phyloP scores from a whole-genome alignment of 2,113 vertebrate species.

The Sclerurus mexicanus region DNA sequence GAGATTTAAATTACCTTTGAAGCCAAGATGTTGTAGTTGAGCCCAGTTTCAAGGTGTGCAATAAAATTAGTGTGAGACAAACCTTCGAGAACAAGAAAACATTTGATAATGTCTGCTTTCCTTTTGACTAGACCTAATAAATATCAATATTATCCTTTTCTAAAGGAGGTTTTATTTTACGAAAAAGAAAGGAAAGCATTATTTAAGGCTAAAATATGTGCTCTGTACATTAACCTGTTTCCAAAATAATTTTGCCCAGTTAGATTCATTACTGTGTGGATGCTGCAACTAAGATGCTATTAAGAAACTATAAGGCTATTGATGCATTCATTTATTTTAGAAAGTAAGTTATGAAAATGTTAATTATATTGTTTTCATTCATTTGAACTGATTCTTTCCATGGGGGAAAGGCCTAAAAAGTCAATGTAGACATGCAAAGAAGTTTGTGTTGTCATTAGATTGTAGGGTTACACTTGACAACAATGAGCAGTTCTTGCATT shows the following conservation, averaged over 20 bases:
- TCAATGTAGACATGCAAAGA: neutral
- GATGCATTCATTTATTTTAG: neutral
- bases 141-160: neutral
- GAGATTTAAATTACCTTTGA: neutral
- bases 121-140: neutral
- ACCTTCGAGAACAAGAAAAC: neutral
- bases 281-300: neutral
- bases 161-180: neutral
- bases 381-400: neutral
- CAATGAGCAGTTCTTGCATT: neutral
- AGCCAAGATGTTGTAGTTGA: neutral
- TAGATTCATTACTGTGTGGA: neutral
- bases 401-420: neutral
- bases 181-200: neutral
- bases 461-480: neutral
- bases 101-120: neutral
- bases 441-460: neutral
- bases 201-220: neutral
- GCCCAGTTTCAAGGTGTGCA: neutral
- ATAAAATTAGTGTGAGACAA: neutral
- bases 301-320: neutral
- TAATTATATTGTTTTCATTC: neutral
- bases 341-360: neutral
- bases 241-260: neutral
- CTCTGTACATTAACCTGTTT: neutral